Conservation (phyloP, 1,140 invertebrate species). For the Drosophila simulans region DNA sequence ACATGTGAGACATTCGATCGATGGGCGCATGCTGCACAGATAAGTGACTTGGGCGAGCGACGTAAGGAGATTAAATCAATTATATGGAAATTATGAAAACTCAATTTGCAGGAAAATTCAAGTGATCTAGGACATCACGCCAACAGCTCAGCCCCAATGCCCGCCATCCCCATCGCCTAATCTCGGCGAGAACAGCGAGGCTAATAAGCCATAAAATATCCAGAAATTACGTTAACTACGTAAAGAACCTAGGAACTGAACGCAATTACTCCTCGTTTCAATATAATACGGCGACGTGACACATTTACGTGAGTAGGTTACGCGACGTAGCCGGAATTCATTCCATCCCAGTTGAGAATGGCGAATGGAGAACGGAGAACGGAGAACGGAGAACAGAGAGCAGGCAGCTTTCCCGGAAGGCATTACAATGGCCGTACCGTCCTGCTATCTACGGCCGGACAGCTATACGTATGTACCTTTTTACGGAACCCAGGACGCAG, state of each 20-base stretch:
- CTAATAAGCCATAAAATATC: slow-evolving; percentile 23
- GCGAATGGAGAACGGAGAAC: slow-evolving; percentile 2
- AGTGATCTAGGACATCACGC: no score
- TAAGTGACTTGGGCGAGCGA: not conserved
- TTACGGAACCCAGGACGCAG: slow-evolving; percentile 10
- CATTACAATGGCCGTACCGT: slow-evolving; percentile 19
- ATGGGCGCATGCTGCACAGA: slow-evolving; percentile 1
- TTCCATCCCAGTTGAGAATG: slow-evolving; percentile 7
- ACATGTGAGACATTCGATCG: slow-evolving; percentile 37
- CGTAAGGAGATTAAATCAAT: slow-evolving; percentile 13
- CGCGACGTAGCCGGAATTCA: slow-evolving; percentile 16
- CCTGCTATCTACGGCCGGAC: slow-evolving; percentile 36
- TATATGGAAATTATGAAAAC: slow-evolving; percentile 2
- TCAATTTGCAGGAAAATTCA: no score
- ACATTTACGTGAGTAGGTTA: slow-evolving; percentile 44
- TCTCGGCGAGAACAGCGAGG: not conserved
- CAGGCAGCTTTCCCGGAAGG: slow-evolving; percentile 4
- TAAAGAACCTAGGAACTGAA: slow-evolving; percentile 2
- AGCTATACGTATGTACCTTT: slow-evolving; percentile 25
- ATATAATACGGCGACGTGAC: slow-evolving; percentile 41
- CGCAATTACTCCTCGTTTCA: slow-evolving; percentile 35
- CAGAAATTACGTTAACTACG: slow-evolving; percentile 27
- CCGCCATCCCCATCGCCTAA: no score
- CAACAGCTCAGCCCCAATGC: no score
- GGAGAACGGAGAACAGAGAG: not conserved